A percentile compares a stretch with the other conserved stretches of the same genome.
Conservation (phyloP, 2,888 invertebrate species). For the Acanthococcus lagerstroemiae region DNA sequence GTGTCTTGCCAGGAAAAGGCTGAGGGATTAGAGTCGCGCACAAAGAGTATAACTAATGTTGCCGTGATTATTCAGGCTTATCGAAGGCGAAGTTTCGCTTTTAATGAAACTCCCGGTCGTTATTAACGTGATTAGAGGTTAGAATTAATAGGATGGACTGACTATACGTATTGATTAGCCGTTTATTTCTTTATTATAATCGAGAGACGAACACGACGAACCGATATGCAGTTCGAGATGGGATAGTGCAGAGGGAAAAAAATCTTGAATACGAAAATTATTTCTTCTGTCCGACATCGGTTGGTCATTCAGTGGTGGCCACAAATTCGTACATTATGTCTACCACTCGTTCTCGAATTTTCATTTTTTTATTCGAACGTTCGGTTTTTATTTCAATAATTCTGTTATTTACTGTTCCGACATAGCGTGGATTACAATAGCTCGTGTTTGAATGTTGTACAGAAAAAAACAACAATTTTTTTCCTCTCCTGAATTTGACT, state of each 20-base stretch:
- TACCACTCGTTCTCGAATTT: background rate
- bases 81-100: conserved; percentile 25
- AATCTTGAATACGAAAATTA: background rate
- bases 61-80: conserved; percentile 29
- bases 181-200: conserved; percentile 29
- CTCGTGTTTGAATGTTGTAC: no score
- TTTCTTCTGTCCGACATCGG: no score
- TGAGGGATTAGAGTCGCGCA: conserved; percentile 17
- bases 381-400: conserved; percentile 20
- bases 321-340: background rate
- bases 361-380: background rate
- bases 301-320: background rate
- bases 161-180: conserved; percentile 27
- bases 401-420: conserved; percentile 22
- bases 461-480: no score
- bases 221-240: background rate
- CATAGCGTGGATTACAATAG: no score
- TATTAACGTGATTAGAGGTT: conserved; percentile 30
- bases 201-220: background rate
- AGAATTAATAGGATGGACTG: conserved; percentile 26
- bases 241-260: background rate
- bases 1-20: conserved; percentile 20
- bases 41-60: conserved; percentile 28
- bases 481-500: no score
- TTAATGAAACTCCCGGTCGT: conserved; percentile 28